Base-by-base conservation (phyloP, 2,888 invertebrate genomes). In the Ephialtes manifestator region DNA sequence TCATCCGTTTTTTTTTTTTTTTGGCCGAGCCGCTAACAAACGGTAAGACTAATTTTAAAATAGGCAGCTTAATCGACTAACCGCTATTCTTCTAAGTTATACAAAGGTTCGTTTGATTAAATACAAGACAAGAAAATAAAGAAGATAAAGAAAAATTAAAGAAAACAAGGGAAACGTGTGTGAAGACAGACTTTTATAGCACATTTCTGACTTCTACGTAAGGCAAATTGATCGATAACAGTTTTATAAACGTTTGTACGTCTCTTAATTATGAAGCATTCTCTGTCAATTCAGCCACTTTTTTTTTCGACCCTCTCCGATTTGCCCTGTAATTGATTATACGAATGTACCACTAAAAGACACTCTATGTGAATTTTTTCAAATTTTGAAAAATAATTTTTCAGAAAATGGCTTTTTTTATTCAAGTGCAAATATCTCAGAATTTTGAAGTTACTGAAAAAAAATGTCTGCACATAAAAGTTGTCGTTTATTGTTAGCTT, bases 31-130 rank as follows among this genome's bases (percentile, higher is more conserved):
- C 11, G n/a, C n/a, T n/a, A n/a, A n/a, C n/a, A n/a, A 68, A 72
- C 65, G 43, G 35, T 72, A 83, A 43, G 65, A 71, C 31, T 65
- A 48, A 24, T 39, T 35, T 43, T 20, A 53, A 46, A 24, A 81
- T 89, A 89, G 83, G 84, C 86, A 88, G 85, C 87, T 89, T 90
- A 91, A 91, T 87, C 58, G 86, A 79, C 87, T 91, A 91, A 84
- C 75, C 83, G 88, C 86, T 91, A 90, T 84, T 89, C 84, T 88
- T 89, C 89, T 90, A 89, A 90, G 91, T 92, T 88, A 91, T 89
- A 90, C 88, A 89, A 88, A 87, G 80, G 20, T 71, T 88, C 72
- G 80, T 90, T 90, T 89, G 87, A 90, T 91, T 91, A 90, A 84
- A 89, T 87, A 87, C 85, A 89, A 84, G 86, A 87, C 83, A 67